A percentile compares a stretch with the other conserved stretches of the same genome.
Evolutionary conservation across 2,113 vertebrate species (phyloP).

Genomic region (Dicrurus megarhynchus): DNA sequence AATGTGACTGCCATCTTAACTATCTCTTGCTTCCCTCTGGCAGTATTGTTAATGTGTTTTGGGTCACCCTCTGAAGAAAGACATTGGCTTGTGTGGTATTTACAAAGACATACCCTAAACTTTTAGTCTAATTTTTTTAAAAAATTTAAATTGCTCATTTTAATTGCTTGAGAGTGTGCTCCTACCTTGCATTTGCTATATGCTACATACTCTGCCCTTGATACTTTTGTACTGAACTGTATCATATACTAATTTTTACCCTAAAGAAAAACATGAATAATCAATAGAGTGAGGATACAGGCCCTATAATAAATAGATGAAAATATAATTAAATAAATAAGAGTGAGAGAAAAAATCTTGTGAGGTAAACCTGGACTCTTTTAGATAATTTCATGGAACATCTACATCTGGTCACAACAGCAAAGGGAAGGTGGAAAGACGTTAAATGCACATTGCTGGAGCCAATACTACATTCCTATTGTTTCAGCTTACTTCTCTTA

Average conservation of each 20-base stretch:
- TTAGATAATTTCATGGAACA: background rate
- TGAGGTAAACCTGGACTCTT: background rate
- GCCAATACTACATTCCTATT: background rate
- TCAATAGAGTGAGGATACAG: background rate
- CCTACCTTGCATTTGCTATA: background rate
- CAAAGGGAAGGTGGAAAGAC: background rate
- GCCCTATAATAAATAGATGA: background rate
- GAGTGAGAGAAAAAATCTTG: background rate
- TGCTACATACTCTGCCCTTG: background rate
- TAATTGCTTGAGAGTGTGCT: background rate
- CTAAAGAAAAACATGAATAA: background rate
- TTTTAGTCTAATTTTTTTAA: no score
- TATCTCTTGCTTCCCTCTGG: background rate
- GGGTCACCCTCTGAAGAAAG: background rate
- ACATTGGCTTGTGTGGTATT: background rate
- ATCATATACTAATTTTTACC: background rate
- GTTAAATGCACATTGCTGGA: background rate
- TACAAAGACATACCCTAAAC: background rate
- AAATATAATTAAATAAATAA: background rate
- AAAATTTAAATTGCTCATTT: no score
- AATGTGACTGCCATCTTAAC: background rate
- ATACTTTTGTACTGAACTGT: background rate
- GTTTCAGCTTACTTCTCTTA: background rate
- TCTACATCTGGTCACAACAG: background rate
- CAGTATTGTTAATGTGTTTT: background rate